Evolutionary conservation across 2,888 invertebrate species (phyloP), one percentile per base, ranked within the genome.

Genomic region (Lepidochitona cinerea): DNA sequence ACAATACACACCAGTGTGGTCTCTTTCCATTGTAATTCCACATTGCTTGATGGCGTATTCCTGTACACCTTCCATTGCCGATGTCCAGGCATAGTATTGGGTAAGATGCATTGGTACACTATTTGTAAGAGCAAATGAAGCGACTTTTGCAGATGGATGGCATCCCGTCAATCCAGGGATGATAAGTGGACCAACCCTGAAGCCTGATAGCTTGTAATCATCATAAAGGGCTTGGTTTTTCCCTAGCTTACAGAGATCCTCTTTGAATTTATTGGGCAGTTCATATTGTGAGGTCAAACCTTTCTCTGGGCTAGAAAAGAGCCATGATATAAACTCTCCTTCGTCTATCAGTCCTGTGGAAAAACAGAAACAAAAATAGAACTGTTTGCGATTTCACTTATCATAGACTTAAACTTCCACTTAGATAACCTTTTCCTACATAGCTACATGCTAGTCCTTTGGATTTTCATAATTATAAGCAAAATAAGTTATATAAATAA

Each of bases 51-150:
- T 49, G 26, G 85, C 85, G 69, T 82, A 87, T 37, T 75, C 74
- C 18, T 84, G 69, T 2, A 85, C 79, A 5, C 73, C 76, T n/a
- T 69, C 33, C 12, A 83, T 67, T 6, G 80, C 80, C 7, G 75
- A 75, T 52, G 80, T 80, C 87, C 87, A 86, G 23, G 78, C 79
- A 0, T 82, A 65, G 70, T 81, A 81, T n/a, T 86, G 73, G 18
- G 83, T 79, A 5, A 79, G 70, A 33, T 85, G 83, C 75, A 86
- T 80, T 4, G 87, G 85, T 0, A 82, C 84, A 14, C 83, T 79
- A 74, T 87, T 87, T 54, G 87, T 85, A 76, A 86, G 49, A 5
- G 86, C 81, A 64, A 83, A 83, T 1, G 85, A 80, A 0, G 87
- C 73, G 9, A 85, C 72, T 37, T 81, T 74, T 3, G 81, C 72